These are phyloP conservation scores for Callithrix jacchus DNA, from an alignment of 2,113 vertebrate genomes.

Conservation along the genomic window DNA sequence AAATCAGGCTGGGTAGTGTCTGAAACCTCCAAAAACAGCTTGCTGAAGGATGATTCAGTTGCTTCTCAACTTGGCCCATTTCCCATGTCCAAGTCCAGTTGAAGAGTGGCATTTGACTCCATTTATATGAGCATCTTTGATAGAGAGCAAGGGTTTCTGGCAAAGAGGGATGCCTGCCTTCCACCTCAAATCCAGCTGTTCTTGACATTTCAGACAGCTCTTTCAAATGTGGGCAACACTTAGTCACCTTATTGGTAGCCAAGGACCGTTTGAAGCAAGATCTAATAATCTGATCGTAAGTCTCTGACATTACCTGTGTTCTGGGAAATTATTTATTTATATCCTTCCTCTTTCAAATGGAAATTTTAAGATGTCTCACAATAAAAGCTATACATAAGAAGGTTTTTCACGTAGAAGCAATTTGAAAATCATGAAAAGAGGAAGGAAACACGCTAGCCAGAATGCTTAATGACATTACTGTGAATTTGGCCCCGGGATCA, in stretches of 20 bases:
- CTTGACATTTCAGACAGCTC: neutral
- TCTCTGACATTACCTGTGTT: neutral
- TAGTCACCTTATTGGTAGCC: neutral
- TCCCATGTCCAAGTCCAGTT: neutral
- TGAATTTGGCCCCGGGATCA: neutral
- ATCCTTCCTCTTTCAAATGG: neutral
- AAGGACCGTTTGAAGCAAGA: neutral
- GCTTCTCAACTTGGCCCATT: neutral
- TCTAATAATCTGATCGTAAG: neutral
- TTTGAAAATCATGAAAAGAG: conserved; percentile 37
- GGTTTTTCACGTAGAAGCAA: neutral
- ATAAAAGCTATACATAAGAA: neutral
- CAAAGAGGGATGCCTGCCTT: neutral
- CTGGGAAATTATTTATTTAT: neutral
- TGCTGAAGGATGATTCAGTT: neutral
- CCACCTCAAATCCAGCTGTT: neutral
- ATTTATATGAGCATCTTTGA: neutral
- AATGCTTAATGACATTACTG: conserved; percentile 23
- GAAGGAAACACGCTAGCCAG: neutral
- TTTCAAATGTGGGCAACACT: neutral
- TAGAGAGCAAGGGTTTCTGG: neutral
- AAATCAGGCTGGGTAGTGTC: neutral
- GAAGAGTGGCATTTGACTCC: neutral
- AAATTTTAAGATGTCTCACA: neutral
- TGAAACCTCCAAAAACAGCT: neutral